A percentile compares a stretch with the other conserved stretches of the same genome.
Evolutionary conservation across 2,797 vertebrate species (phyloP).

Genomic region (Oreonectes daqikongensis): DNA sequence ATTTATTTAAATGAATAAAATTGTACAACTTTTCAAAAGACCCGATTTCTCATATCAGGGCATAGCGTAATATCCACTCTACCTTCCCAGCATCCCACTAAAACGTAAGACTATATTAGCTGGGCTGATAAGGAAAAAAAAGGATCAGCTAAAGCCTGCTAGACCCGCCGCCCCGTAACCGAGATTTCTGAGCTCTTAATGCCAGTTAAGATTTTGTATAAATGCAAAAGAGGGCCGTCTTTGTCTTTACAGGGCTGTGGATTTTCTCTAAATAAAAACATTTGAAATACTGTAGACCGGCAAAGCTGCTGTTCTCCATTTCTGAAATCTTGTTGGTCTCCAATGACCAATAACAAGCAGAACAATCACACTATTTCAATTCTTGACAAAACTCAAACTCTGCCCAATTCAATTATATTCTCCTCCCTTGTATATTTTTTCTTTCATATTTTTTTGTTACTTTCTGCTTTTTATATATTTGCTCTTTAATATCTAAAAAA

Average conservation of each 20-base stretch:
- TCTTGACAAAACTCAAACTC: not conserved
- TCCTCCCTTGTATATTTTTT: conserved; percentile 5
- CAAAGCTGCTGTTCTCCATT: not conserved
- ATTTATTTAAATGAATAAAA: no score
- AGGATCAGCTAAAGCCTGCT: not conserved
- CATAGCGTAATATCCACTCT: not conserved
- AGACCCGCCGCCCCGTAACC: not conserved
- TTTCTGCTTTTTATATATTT: not conserved
- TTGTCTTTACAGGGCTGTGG: conserved; percentile 5
- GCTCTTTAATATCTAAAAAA: not conserved
- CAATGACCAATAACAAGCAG: not conserved
- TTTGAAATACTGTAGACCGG: not conserved
- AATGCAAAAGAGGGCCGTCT: not conserved
- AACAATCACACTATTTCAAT: conserved; percentile 2
- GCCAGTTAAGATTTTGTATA: conserved; percentile 25
- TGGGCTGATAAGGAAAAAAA: not conserved
- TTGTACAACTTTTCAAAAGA: conserved; percentile 2
- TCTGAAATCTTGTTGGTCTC: not conserved
- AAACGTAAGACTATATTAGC: conserved; percentile 15
- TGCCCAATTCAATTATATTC: not conserved
- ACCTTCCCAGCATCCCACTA: not conserved
- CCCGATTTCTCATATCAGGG: not conserved
- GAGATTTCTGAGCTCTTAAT: conserved; percentile 25
- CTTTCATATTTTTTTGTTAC: no score
- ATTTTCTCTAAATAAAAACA: not conserved